A percentile compares a stretch with the other conserved stretches of the same genome.
Conservation (phyloP, 2,888 invertebrate species). For the Drosophila anceps region DNA sequence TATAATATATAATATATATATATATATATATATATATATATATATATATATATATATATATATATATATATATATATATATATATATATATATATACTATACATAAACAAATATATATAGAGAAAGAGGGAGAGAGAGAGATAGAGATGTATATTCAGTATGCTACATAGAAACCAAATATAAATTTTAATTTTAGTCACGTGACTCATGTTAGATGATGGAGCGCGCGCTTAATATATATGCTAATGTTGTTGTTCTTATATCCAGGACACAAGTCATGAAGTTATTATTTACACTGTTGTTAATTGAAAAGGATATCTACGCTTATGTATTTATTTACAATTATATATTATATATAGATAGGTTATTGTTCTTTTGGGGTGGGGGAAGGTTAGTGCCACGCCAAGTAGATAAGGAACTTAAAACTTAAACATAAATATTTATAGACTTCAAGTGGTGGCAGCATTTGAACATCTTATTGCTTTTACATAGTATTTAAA, state of each 20-base stretch:
- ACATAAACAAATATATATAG: neutral
- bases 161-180: constrained; percentile 61
- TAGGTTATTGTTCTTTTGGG: constrained; percentile 13
- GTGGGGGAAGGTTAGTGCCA: constrained; percentile 56
- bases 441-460: constrained; percentile 47
- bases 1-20: too few species aligned
- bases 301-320: constrained; percentile 32
- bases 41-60: constrained; percentile 15
- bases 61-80: constrained; percentile 12
- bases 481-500: constrained; percentile 48
- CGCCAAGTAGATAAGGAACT: constrained; percentile 61
- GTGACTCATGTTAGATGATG: constrained; percentile 28
- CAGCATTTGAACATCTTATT: constrained; percentile 63
- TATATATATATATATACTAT: constrained; percentile 21
- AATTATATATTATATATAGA: constrained; percentile 37
- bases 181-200: constrained; percentile 35
- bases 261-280: constrained; percentile 39
- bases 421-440: constrained; percentile 42
- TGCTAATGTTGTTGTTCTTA: constrained; percentile 20
- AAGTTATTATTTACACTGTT: constrained; percentile 64
- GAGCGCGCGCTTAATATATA: constrained; percentile 32
- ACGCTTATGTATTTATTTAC: constrained; percentile 65
- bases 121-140: neutral
- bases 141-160: constrained; percentile 31
- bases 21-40: constrained; percentile 6